These are phyloP conservation scores for Andrena chrysosceles DNA, from an alignment of 2,888 invertebrate genomes.

Conservation along the genomic window DNA sequence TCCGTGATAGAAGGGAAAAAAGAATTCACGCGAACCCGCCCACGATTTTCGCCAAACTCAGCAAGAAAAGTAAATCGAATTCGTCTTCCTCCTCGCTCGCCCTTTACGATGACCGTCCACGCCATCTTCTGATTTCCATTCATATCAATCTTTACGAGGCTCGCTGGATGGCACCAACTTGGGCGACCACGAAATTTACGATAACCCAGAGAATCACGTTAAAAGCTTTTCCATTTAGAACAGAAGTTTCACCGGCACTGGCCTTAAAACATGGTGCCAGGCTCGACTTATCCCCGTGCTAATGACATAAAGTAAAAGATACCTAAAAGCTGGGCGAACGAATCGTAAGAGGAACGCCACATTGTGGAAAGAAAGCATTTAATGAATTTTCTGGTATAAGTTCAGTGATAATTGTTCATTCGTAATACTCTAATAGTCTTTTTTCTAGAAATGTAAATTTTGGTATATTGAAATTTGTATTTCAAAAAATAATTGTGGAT, in stretches of 20 bases:
- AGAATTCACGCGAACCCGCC: not conserved
- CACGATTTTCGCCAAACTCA: not conserved
- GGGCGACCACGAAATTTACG: conserved; percentile 23
- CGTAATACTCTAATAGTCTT: too few relatives aligned
- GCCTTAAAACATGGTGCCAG: not conserved
- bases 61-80: conserved; percentile 12
- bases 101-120: not conserved
- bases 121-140: conserved; percentile 8
- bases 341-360: not conserved
- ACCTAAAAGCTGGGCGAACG: not conserved
- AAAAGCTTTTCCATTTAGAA: conserved; percentile 33
- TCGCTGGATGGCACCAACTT: conserved; percentile 5
- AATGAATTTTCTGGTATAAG: too few relatives aligned
- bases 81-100: not conserved
- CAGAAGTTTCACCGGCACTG: conserved; percentile 9
- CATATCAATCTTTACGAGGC: conserved; percentile 4
- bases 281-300: not conserved
- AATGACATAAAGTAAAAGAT: not conserved
- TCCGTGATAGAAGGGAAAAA: not conserved
- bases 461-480: too few relatives aligned
- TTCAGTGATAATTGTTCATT: too few relatives aligned
- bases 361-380: not conserved
- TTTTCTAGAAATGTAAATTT: too few relatives aligned
- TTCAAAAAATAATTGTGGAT: too few relatives aligned
- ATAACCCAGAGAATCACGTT: conserved; percentile 22